Base-by-base conservation (phyloP, 2,888 invertebrate species). In the Hetaerina titia region DNA sequence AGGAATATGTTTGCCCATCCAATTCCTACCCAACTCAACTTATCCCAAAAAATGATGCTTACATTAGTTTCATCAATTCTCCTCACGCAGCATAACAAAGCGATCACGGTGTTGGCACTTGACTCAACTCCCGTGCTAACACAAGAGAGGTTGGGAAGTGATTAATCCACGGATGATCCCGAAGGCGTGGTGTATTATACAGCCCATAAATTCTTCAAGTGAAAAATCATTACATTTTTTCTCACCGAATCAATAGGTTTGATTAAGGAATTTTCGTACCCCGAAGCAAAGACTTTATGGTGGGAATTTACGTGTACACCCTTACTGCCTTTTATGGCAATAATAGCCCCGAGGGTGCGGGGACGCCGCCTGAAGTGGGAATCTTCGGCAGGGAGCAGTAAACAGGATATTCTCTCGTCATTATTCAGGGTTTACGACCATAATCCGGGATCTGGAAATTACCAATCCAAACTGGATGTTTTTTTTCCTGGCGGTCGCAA, bases 381-480 rank as follows among this genome's bases (percentile, higher is more conserved):
- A 74, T 92, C 92, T 92, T 92, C 74, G 69, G 19, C 69, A 56
- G 69, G 56, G 74, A 57, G 92, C 92, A 92, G 92, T 92, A 92
- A 92, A 92, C 92, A 92, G 92, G 69, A 92, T 45, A 92, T 92
- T 92, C 92, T 81, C 56, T 15, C 92, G 64, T 69, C 92, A 74
- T 74, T 56, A 69, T 56, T 69, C 69, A n/a, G 63, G 81, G 19
- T 92, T 92, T 92, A 92, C 69, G 92, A 60, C 69, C 69, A 69
- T 92, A 92, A 92, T 92, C 81, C 81, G 81, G 81, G 81, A 74
- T 69, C 69, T n/a, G 64, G 74, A 69, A 92, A 92, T 92, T 92
- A 92, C 92, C 56, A 90, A 63, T 63, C 90, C 31, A 58, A 64
- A 56, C 69, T 69, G 92, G 69, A 74, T 74, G 92, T 56, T 31